Conservation (phyloP, 1,140 invertebrate species). For the Hetaerina americana region DNA sequence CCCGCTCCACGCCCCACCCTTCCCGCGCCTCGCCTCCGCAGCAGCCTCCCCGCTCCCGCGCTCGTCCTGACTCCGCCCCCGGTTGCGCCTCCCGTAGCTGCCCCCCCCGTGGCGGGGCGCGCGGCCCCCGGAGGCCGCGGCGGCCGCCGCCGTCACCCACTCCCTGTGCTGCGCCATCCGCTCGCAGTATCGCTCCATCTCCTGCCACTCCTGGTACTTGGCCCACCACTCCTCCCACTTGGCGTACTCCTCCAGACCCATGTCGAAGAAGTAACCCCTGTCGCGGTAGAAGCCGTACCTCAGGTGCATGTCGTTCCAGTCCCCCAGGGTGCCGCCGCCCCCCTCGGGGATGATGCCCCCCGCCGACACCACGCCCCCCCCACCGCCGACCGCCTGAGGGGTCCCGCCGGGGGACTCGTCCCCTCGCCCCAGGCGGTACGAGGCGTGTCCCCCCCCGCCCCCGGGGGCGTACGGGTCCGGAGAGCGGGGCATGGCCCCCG, state of each 20-base stretch:
- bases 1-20: not conserved
- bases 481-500: not conserved
- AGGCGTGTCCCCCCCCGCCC: not conserved
- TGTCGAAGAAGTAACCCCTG: conserved; percentile 61
- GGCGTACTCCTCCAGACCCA: conserved; percentile 67
- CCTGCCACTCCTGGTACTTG: conserved; percentile 81
- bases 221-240: conserved; percentile 94
- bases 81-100: not conserved
- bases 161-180: not conserved
- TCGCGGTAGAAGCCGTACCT: conserved; percentile 78
- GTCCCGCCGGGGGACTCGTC: conserved; percentile 23
- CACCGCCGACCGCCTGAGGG: conserved; percentile 33
- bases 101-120: not conserved
- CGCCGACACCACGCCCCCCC: conserved; percentile 26
- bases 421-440: not conserved
- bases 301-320: conserved; percentile 73
- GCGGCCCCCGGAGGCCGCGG: not conserved
- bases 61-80: not conserved
- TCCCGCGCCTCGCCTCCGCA: not conserved
- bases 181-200: conserved; percentile 66
- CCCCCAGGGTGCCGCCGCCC: conserved; percentile 54
- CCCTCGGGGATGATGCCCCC: conserved; percentile 38
- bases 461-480: not conserved
- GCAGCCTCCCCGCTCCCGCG: not conserved
- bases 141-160: not conserved